Base-by-base conservation (phyloP, 2,113 vertebrate species). In the Columbina picui region DNA sequence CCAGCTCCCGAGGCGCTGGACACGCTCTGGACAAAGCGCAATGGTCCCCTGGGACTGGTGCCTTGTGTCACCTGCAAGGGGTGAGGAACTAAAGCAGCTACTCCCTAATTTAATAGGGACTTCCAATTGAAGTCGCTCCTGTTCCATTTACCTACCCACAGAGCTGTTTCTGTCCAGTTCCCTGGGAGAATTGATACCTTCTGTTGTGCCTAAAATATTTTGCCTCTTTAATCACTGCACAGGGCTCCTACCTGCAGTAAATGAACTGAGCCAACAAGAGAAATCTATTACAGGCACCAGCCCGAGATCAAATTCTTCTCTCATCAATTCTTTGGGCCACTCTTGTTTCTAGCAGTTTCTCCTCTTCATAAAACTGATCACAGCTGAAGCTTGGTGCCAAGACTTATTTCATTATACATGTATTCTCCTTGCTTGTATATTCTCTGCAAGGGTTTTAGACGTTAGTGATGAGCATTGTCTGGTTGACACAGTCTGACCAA, bases 401-500 rank as follows among this genome's bases (percentile, higher is more conserved):
- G 78, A 30, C 75, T 89, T 94, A 92, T 81, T 97, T 91, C 83
- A 90, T 96, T 95, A 90, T 64, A 59, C 64, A 36, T 21, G n/a
- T 71, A 74, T 75, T 90, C 70, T 56, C 68, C 71, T 93, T 76
- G 52, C 92, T 73, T 91, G 50, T 43, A 14, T 26, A 14, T 70
- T 83, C 77, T 76, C 49, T 73, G 55, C 32, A 59, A 91, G 56
- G 77, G 71, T 65, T 92, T 92, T 87, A 73, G 43, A 29, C 67
- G 3, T 45, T 86, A 91, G 61, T 79, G 63, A 92, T 70, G 78
- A 94, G 86, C 90, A 63, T 81, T 94, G 90, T 93, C 90, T 90
- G 32, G 26, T 81, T 94, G 86, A 97, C 78, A 95, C 82, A 94
- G 82, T 79, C 68, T 41, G 65, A 88, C 77, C 85, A 36, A 84